These are phyloP conservation scores for Hemiscyllium ocellatum DNA, from an alignment of 2,113 vertebrate species.

Conservation along the genomic window DNA sequence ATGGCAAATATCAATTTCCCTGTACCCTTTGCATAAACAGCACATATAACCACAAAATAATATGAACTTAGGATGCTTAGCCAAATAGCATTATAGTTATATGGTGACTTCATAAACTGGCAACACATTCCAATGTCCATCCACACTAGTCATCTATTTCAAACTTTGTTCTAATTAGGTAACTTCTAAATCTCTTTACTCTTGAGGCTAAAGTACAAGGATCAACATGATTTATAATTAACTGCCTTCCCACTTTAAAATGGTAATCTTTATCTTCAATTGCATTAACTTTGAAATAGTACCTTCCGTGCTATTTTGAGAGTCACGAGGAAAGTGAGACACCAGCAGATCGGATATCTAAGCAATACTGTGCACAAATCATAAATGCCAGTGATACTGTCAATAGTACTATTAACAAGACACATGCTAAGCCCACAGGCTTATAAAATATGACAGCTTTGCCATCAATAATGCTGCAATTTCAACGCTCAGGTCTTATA, in stretches of 20 bases:
- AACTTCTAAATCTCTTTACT: neutral
- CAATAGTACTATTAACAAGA: neutral
- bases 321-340: neutral
- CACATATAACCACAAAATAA: neutral
- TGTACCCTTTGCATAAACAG: neutral
- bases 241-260: neutral
- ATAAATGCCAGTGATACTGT: neutral
- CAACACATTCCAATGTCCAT: neutral
- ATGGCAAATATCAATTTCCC: neutral
- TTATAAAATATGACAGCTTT: neutral
- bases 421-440: neutral
- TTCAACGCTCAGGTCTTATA: neutral
- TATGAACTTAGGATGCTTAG: neutral
- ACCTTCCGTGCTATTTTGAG: neutral
- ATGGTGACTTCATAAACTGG: neutral
- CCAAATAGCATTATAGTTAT: neutral
- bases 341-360: neutral
- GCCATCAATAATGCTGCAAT: neutral
- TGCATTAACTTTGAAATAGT: neutral
- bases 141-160: neutral
- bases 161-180: neutral
- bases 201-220: neutral
- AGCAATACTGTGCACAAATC: neutral
- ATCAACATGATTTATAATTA: neutral
- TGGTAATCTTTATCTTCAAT: neutral